phyloP scores from a whole-genome alignment of 2,113 vertebrate species.

The Chiloscyllium plagiosum region DNA sequence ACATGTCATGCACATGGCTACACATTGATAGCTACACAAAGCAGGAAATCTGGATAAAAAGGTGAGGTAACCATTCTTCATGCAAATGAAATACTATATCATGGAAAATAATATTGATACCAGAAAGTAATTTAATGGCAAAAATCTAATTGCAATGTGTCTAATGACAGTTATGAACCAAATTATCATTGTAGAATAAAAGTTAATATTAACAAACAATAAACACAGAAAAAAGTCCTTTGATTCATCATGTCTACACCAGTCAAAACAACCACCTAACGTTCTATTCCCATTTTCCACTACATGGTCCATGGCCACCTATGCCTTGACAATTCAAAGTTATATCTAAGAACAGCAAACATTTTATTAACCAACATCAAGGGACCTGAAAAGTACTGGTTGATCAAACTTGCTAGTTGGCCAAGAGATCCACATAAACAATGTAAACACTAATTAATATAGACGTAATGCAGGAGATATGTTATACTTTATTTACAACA shows the following conservation, averaged over 20 bases:
- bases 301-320: too few species aligned
- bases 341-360: too few species aligned
- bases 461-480: too few species aligned
- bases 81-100: not conserved
- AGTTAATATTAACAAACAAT: not conserved
- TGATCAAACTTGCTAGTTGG: too few species aligned
- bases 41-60: conserved; percentile 13
- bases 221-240: not conserved
- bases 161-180: not conserved
- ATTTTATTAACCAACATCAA: too few species aligned
- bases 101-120: not conserved
- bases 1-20: not conserved
- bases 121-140: not conserved
- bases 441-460: too few species aligned
- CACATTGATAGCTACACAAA: not conserved
- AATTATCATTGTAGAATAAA: not conserved
- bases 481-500: too few species aligned
- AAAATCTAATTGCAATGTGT: not conserved
- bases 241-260: too few species aligned
- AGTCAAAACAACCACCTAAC: too few species aligned
- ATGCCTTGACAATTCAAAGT: not conserved
- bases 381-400: too few species aligned
- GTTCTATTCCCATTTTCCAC: too few species aligned
- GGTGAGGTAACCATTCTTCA: not conserved
- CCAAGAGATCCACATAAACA: too few species aligned